Evolutionary conservation across 2,888 invertebrate species (phyloP).

Genomic region (Bombylius major): DNA sequence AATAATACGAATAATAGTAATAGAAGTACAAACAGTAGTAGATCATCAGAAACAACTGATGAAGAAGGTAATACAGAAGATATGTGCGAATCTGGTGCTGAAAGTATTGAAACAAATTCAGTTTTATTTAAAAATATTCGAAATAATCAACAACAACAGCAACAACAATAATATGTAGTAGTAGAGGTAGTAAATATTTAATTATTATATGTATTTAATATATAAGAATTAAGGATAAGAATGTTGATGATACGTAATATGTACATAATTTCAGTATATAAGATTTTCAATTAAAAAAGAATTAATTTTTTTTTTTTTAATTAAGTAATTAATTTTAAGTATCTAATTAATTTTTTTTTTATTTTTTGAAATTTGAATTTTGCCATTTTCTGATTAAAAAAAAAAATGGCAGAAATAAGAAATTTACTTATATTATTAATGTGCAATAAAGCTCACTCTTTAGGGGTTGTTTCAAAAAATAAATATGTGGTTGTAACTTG

Average conservation of each 20-base stretch:
- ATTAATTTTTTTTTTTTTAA: no score
- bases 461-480: no score
- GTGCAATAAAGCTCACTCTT: no score
- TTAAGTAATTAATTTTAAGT: no score
- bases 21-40: background rate
- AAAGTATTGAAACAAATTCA: constrained; percentile 76
- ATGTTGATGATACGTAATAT: background rate
- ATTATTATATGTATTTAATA: background rate
- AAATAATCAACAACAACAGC: constrained; percentile 26
- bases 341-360: no score
- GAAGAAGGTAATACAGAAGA: constrained; percentile 70
- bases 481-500: no score
- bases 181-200: background rate
- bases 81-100: constrained; percentile 75
- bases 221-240: background rate
- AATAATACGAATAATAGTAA: background rate
- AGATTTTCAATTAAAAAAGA: no score
- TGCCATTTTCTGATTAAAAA: no score
- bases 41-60: constrained; percentile 41
- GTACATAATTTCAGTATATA: no score
- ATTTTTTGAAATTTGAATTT: no score
- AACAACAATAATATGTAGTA: background rate
- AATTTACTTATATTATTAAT: no score
- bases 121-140: constrained; percentile 69
- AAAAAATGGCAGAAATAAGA: no score